Base-by-base conservation (phyloP, 2,797 vertebrate genomes). In the Balearica regulorum region DNA sequence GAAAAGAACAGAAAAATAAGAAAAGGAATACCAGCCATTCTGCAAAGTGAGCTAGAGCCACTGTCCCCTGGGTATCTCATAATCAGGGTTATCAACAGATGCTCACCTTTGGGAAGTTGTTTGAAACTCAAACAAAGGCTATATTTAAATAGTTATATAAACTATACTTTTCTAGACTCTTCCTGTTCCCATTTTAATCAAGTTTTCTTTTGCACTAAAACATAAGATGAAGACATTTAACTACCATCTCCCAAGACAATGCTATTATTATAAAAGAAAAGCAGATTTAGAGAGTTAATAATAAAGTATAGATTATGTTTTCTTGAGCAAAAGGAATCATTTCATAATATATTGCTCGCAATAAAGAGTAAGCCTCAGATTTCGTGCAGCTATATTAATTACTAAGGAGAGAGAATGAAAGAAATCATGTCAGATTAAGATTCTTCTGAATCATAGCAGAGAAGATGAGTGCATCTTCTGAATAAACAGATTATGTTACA, bases 341-440 rank as follows among this genome's bases (percentile, higher is more conserved):
- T 88, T 83, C 49, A 51, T 96, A 95, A 97, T 93, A 85, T 81
- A 97, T 90, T 82, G 87, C 78, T 97, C 15, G 29, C 87, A 96
- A 95, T 97, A 97, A 97, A 90, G 82, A 92, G 66, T 87, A 76
- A 90, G 53, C 60, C n/a, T 88, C 78, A 31, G 53, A 96, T 96
- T 97, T 97, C 25, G 3, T 93, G 88, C 77, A 89, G 84, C 87
- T 95, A 89, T 95, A 97, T 96, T 97, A 94, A 97, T 96, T 97
- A 82, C 77, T 64, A 93, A 71, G 72, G 86, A 90, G 87, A 84
- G 58, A 91, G 81, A 95, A 97, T 75, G 90, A 95, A 97, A 94
- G 75, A 85, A 93, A 94, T 90, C 83, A 89, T 10, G 13, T 96
- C 87, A 91, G 89, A 95, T 95, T 94, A 97, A 91, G 83, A 82